phyloP scores from a whole-genome alignment of 2,113 vertebrate species.

The Myotis lucifugus region DNA sequence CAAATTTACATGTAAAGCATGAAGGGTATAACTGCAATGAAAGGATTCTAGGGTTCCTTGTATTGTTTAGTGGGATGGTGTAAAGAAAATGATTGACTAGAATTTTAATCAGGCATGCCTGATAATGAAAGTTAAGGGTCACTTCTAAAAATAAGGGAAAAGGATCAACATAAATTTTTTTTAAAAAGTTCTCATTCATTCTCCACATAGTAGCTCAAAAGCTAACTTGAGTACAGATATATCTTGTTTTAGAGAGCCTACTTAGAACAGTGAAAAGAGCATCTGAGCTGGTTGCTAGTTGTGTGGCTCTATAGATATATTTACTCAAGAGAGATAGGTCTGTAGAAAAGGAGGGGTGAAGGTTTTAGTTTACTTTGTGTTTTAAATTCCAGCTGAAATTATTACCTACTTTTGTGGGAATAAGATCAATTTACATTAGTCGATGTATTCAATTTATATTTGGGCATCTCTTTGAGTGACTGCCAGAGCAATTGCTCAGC shows the following conservation, averaged over 20 bases:
- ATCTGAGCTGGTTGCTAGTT: neutral
- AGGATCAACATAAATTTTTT: neutral
- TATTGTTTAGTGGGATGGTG: neutral
- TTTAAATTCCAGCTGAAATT: neutral
- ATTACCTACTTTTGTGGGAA: neutral
- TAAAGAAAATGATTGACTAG: neutral
- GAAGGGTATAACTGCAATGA: neutral
- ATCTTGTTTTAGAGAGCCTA: neutral
- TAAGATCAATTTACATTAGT: neutral
- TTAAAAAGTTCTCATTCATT: neutral
- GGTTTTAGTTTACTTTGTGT: slow-evolving; percentile 7
- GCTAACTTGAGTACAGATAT: neutral
- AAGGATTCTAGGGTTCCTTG: neutral
- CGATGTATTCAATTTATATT: slow-evolving; percentile 24
- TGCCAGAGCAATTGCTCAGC: neutral
- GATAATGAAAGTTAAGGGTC: neutral
- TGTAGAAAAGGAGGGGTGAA: neutral
- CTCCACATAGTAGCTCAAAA: neutral
- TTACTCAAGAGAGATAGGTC: neutral
- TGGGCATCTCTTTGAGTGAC: slow-evolving; percentile 10
- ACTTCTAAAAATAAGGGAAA: neutral
- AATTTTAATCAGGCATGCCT: neutral
- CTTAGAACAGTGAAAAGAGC: neutral
- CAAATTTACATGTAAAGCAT: neutral
- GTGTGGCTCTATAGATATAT: neutral